A percentile compares a stretch with the other conserved stretches of the same genome.
Evolutionary conservation across 2,888 invertebrate genomes (phyloP).

Genomic region (Malthinus flaveolus): DNA sequence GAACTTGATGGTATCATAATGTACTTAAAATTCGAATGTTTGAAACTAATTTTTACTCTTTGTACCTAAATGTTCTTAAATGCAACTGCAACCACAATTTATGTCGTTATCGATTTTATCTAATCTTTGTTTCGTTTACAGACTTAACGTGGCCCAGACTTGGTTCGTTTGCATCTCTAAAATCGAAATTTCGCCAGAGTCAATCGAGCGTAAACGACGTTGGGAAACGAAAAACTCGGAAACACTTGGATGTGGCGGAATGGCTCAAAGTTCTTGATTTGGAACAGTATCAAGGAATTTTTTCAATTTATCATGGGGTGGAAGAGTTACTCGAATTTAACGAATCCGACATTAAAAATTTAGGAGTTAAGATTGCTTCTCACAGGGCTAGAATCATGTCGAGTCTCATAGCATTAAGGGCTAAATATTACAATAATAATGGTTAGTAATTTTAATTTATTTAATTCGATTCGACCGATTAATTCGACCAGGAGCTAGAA

Average conservation of each 20-base stretch:
- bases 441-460: conserved; percentile 15
- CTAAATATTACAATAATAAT: conserved; percentile 61
- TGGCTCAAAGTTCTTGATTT: conserved; percentile 67
- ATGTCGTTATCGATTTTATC: no score
- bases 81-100: no score
- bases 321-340: conserved; percentile 62
- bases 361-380: conserved; percentile 65
- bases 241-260: conserved; percentile 59
- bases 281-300: conserved; percentile 59
- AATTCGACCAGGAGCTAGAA: no score
- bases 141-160: conserved; percentile 49
- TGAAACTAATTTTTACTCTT: no score
- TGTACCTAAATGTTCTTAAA: no score
- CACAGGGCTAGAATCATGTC: conserved; percentile 68
- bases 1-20: no score
- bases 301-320: conserved; percentile 59
- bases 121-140: conserved; percentile 29
- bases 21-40: no score
- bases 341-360: conserved; percentile 62
- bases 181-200: conserved; percentile 41
- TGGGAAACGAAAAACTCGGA: conserved; percentile 37
- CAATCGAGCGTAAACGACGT: conserved; percentile 14
- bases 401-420: conserved; percentile 64
- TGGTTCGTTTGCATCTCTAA: conserved; percentile 46
- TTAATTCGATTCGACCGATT: no score